phyloP scores from a whole-genome alignment of 2,113 vertebrate species.

The Neodontobutis hainanensis region DNA sequence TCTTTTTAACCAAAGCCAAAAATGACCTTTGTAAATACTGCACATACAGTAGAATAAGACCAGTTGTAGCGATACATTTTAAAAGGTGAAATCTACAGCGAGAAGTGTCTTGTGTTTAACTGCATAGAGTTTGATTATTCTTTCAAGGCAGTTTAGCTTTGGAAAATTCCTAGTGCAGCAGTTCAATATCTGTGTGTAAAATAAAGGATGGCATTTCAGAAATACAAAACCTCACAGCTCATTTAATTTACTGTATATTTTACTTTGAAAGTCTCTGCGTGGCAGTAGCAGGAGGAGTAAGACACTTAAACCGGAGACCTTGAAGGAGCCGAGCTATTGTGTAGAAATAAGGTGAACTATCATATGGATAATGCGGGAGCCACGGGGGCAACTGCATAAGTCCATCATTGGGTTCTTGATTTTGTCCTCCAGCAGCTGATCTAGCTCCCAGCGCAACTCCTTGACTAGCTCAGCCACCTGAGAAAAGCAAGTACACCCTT shows the following conservation, averaged over 20 bases:
- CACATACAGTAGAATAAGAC: constrained; percentile 9
- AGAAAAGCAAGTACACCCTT: neutral
- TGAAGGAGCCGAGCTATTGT: constrained; percentile 71
- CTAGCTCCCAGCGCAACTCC: constrained; percentile 91
- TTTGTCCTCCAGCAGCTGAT: constrained; percentile 95
- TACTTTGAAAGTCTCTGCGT: constrained; percentile 5
- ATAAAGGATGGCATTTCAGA: constrained; percentile 10
- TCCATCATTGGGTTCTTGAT: constrained; percentile 93
- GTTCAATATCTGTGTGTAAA: constrained; percentile 18
- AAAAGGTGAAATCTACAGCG: constrained; percentile 2
- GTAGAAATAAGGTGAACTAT: constrained; percentile 96
- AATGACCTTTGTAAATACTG: constrained; percentile 21
- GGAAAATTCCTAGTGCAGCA: constrained; percentile 20
- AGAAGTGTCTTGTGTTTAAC: constrained; percentile 16
- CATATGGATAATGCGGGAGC: constrained; percentile 91
- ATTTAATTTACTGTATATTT: neutral
- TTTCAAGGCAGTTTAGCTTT: constrained; percentile 26
- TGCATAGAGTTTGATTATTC: constrained; percentile 32
- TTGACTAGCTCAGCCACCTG: constrained; percentile 95
- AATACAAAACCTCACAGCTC: neutral
- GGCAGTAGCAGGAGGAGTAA: constrained; percentile 17
- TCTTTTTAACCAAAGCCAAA: constrained; percentile 14
- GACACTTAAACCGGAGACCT: neutral
- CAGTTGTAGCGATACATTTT: neutral
- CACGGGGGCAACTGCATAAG: constrained; percentile 88